Percentiles rank a stretch among this genome's conserved stretches.
These are phyloP conservation scores for Vanessa atalanta DNA, from an alignment of 1,140 invertebrate genomes.

Conservation along the genomic window DNA sequence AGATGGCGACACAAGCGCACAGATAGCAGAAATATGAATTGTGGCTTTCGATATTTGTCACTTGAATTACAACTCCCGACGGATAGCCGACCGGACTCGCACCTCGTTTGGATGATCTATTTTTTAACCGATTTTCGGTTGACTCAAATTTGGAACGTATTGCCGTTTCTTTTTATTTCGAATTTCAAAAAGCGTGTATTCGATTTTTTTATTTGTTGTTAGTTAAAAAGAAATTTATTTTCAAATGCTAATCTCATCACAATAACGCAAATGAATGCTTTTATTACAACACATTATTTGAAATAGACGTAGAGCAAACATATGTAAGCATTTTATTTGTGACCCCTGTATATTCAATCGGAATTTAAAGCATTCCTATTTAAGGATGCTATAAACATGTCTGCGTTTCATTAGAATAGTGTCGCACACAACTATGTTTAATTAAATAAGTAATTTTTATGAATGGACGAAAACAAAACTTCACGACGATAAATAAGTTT, in stretches of 20 bases:
- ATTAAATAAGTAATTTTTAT: slow-evolving; percentile 15
- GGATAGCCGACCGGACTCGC: slow-evolving; percentile 61
- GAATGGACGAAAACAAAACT: not conserved
- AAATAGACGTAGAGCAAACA: not conserved
- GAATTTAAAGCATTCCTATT: slow-evolving; percentile 40
- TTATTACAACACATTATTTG: too few relatives aligned
- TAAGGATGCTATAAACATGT: slow-evolving; percentile 31
- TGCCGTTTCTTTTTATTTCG: slow-evolving; percentile 12
- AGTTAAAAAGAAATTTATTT: too few relatives aligned
- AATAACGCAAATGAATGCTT: too few relatives aligned
- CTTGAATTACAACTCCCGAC: slow-evolving; percentile 79
- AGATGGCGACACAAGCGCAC: slow-evolving; percentile 75
- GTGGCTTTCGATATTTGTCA: slow-evolving; percentile 82
- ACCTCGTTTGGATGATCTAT: slow-evolving; percentile 76
- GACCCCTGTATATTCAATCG: slow-evolving; percentile 26
- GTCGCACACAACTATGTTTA: slow-evolving; percentile 26
- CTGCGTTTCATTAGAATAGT: slow-evolving; percentile 30
- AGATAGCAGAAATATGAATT: slow-evolving; percentile 81
- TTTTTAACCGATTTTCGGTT: slow-evolving; percentile 44
- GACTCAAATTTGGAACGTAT: slow-evolving; percentile 16
- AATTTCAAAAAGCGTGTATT: not conserved
- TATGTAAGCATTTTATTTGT: slow-evolving; percentile 6
- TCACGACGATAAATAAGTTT: slow-evolving; percentile 6
- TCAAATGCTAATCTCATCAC: too few relatives aligned
- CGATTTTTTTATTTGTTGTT: too few relatives aligned